phyloP scores from a whole-genome alignment of 1,140 invertebrate genomes.

The Lepeophtheirus salmonis region DNA sequence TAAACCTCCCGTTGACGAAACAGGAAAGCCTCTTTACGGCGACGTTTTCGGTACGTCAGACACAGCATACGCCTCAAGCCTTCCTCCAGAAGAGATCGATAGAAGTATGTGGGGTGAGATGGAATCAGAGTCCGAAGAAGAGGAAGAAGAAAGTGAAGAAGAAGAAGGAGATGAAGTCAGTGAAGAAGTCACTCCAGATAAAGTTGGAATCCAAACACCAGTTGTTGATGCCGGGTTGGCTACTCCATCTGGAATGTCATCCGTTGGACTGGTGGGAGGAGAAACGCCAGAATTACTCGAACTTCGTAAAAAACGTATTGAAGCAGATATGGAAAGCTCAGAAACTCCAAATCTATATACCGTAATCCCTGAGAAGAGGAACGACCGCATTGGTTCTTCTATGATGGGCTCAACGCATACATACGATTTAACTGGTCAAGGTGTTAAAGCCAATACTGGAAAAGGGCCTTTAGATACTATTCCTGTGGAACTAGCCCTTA shows the following conservation, averaged over 20 bases:
- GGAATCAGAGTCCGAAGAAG: constrained; percentile 82
- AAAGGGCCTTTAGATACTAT: constrained; percentile 25
- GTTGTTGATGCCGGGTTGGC: constrained; percentile 59
- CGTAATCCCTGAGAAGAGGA: constrained; percentile 80
- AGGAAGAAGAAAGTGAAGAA: constrained; percentile 61
- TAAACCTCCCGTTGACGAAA: constrained; percentile 98
- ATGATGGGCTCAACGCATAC: constrained; percentile 95
- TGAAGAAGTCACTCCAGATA: constrained; percentile 39
- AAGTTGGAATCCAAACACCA: constrained; percentile 34
- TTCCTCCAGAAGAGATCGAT: constrained; percentile 39
- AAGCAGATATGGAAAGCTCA: constrained; percentile 84
- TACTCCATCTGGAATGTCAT: constrained; percentile 85
- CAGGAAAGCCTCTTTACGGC: constrained; percentile 89
- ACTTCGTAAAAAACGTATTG: constrained; percentile 86
- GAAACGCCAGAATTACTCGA: constrained; percentile 98
- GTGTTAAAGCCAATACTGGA: constrained; percentile 14
- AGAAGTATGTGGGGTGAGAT: constrained; percentile 89
- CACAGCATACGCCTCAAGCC: not conserved
- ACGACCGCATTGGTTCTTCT: constrained; percentile 66
- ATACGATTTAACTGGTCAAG: constrained; percentile 56
- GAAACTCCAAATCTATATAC: constrained; percentile 81
- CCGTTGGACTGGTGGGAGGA: constrained; percentile 67
- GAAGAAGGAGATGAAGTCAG: constrained; percentile 54
- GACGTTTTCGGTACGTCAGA: constrained; percentile 70
- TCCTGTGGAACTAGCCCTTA: constrained; percentile 70